Evolutionary conservation across 2,797 vertebrate species (phyloP).

Genomic region (Cephalopachus bancanus): DNA sequence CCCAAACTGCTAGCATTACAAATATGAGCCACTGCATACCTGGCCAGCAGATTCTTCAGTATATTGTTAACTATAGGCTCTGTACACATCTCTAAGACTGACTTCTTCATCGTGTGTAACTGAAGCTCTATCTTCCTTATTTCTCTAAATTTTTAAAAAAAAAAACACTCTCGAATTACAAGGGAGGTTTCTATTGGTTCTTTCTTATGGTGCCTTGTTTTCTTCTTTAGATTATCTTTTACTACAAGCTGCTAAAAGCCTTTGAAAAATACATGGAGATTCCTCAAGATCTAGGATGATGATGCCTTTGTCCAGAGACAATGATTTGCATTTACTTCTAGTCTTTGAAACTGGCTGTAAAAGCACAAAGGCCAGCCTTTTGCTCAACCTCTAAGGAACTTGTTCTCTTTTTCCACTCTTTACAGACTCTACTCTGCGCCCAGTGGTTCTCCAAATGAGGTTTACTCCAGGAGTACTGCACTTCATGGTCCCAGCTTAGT

Average conservation of each 20-base stretch:
- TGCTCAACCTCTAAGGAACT: background rate
- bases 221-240: background rate
- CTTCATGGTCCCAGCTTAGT: too few species aligned
- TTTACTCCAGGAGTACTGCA: background rate
- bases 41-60: background rate
- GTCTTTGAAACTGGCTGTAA: background rate
- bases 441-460: background rate
- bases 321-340: background rate
- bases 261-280: background rate
- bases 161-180: background rate
- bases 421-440: background rate
- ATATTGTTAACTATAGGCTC: background rate
- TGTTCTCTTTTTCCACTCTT: background rate
- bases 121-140: background rate
- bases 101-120: background rate
- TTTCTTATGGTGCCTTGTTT: background rate
- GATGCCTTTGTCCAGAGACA: background rate
- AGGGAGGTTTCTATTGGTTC: background rate
- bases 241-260: background rate
- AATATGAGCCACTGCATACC: background rate
- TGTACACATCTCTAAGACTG: background rate
- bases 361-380: background rate
- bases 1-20: background rate
- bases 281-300: background rate
- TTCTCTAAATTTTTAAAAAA: background rate